A percentile compares a stretch with the other conserved stretches of the same genome.
Conservation (phyloP, 2,888 invertebrate species). For the Gnatocerus cornutus region DNA sequence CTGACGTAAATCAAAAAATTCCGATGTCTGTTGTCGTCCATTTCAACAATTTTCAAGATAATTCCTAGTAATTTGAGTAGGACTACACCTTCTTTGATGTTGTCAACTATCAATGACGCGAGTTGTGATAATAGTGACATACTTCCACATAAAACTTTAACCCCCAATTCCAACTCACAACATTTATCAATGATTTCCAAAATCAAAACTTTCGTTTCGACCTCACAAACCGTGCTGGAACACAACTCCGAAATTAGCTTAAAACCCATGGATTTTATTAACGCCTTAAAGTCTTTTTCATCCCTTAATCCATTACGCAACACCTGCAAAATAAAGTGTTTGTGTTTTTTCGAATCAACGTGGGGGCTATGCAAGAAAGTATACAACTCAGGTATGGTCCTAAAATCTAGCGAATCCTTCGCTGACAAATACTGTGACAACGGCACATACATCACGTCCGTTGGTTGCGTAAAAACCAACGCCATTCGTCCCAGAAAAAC, state of each 20-base stretch:
- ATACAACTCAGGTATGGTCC: slow-evolving; percentile 90
- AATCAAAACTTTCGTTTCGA: slow-evolving; percentile 77
- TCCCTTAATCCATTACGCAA: slow-evolving; percentile 85
- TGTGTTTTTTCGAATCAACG: slow-evolving; percentile 78
- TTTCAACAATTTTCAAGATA: slow-evolving; percentile 25
- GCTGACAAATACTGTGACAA: slow-evolving; percentile 71
- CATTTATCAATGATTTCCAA: slow-evolving; percentile 78
- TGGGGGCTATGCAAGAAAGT: slow-evolving; percentile 88
- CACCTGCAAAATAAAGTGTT: slow-evolving; percentile 85
- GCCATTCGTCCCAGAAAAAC: slow-evolving; percentile 82
- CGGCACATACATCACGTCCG: slow-evolving; percentile 83
- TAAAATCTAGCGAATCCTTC: slow-evolving; percentile 84
- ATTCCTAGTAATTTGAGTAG: slow-evolving; percentile 25
- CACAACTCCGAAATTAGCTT: slow-evolving; percentile 86
- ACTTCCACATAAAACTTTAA: slow-evolving; percentile 78
- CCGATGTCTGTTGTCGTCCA: slow-evolving; percentile 6
- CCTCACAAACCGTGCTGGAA: slow-evolving; percentile 77
- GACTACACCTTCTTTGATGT: not conserved
- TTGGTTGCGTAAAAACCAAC: slow-evolving; percentile 82
- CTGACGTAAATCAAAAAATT: slow-evolving; percentile 38
- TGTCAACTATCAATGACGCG: not conserved
- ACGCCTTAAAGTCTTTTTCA: slow-evolving; percentile 82
- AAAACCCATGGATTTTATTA: slow-evolving; percentile 82
- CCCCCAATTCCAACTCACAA: slow-evolving; percentile 78
- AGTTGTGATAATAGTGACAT: slow-evolving; percentile 74